Conservation (phyloP, 1,140 invertebrate species). For the Melipona quadrifasciata region DNA sequence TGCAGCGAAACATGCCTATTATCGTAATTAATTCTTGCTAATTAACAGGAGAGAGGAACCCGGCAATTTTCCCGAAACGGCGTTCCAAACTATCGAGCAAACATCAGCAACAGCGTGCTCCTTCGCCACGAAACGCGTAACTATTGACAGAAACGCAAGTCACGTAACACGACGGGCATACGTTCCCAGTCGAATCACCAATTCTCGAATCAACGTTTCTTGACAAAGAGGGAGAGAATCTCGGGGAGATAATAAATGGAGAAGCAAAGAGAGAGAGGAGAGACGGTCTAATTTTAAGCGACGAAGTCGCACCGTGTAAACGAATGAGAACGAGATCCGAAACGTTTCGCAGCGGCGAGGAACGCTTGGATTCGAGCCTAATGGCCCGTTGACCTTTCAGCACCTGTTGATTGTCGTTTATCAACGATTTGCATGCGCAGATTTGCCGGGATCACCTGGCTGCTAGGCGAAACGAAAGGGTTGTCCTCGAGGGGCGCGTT, state of each 20-base stretch:
- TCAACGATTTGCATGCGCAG: conserved; percentile 67
- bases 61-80: not conserved
- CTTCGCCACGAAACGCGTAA: not conserved
- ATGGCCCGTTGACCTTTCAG: conserved; percentile 65
- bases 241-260: not conserved
- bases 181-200: not conserved
- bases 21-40: not conserved
- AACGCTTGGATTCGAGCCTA: conserved; percentile 63
- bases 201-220: conserved; percentile 3
- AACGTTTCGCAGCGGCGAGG: conserved; percentile 16
- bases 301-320: conserved; percentile 6
- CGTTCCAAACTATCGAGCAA: not conserved
- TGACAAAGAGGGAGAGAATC: not conserved
- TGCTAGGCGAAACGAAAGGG: conserved; percentile 37
- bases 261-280: not conserved
- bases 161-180: not conserved
- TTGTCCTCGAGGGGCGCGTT: conserved; percentile 17
- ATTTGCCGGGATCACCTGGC: conserved; percentile 57
- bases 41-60: not conserved
- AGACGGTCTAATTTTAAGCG: conserved; percentile 14
- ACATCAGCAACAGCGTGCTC: not conserved
- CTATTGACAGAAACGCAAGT: conserved; percentile 1
- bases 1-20: too few relatives aligned
- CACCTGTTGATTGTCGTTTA: conserved; percentile 70
- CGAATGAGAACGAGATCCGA: conserved; percentile 5